Evolutionary conservation across 2,888 invertebrate species (phyloP).

Genomic region (Athalia rosae): DNA sequence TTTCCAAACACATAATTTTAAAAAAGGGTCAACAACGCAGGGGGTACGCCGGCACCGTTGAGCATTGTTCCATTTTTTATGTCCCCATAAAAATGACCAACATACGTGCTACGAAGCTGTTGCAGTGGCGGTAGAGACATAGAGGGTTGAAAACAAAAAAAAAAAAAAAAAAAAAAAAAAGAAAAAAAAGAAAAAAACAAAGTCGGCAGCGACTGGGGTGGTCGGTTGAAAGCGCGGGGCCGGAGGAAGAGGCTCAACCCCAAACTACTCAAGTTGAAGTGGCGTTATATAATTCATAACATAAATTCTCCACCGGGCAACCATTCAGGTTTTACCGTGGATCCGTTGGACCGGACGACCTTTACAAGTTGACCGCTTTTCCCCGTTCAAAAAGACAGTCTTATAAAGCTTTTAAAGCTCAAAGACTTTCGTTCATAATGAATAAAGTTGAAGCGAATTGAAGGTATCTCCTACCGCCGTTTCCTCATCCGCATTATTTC

Average conservation of each 20-base stretch:
- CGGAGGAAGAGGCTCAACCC: constrained; percentile 28
- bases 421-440: constrained; percentile 40
- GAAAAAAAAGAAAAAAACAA: not conserved
- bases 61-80: not conserved
- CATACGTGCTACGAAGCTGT: not conserved
- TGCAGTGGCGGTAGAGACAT: not conserved
- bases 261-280: constrained; percentile 44
- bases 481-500: not conserved
- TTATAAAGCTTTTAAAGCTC: constrained; percentile 44
- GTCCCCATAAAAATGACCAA: not conserved
- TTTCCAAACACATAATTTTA: not conserved
- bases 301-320: constrained; percentile 43
- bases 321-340: constrained; percentile 38
- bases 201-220: not conserved
- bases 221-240: not conserved
- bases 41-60: not conserved
- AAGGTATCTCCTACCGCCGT: constrained; percentile 1
- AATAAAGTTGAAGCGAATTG: constrained; percentile 28
- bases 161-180: not conserved
- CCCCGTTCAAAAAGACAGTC: constrained; percentile 39
- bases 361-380: constrained; percentile 41
- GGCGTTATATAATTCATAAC: constrained; percentile 44
- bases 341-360: constrained; percentile 35
- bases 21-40: not conserved
- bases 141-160: constrained; percentile 17